Conservation (phyloP, 2,113 vertebrate genomes). For the Mormoops blainvillei region DNA sequence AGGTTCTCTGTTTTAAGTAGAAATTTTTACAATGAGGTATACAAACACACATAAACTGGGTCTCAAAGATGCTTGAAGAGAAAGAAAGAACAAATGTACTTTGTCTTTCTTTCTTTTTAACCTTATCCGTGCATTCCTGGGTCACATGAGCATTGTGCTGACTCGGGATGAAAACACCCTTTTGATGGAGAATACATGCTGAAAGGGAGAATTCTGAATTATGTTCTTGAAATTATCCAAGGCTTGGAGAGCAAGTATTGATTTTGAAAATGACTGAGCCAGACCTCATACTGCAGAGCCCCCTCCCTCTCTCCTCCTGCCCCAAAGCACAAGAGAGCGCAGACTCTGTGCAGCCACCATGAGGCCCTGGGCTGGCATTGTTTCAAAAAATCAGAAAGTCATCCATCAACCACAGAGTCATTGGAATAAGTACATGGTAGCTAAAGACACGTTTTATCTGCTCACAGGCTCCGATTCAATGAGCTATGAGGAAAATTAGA, state of each 20-base stretch:
- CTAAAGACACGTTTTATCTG: conserved; percentile 80
- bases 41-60: not conserved
- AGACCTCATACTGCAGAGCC: conserved; percentile 84
- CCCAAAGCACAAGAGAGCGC: conserved; percentile 82
- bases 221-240: conserved; percentile 97
- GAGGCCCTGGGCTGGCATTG: conserved; percentile 80
- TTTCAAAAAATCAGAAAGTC: conserved; percentile 86
- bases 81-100: not conserved
- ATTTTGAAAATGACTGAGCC: conserved; percentile 96
- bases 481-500: conserved; percentile 80
- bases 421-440: conserved; percentile 79
- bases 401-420: conserved; percentile 82
- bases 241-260: conserved; percentile 94
- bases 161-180: conserved; percentile 83
- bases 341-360: conserved; percentile 70
- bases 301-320: conserved; percentile 3
- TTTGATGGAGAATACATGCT: conserved; percentile 89
- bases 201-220: conserved; percentile 97
- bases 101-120: conserved; percentile 76
- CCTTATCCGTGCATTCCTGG: conserved; percentile 81
- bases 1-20: conserved; percentile 6
- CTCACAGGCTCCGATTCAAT: conserved; percentile 77
- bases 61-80: conserved; percentile 29
- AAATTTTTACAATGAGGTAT: not conserved
- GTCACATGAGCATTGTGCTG: conserved; percentile 82